Evolutionary conservation across 2,888 invertebrate species (phyloP).

Genomic region (Listrodromus nycthemerus): DNA sequence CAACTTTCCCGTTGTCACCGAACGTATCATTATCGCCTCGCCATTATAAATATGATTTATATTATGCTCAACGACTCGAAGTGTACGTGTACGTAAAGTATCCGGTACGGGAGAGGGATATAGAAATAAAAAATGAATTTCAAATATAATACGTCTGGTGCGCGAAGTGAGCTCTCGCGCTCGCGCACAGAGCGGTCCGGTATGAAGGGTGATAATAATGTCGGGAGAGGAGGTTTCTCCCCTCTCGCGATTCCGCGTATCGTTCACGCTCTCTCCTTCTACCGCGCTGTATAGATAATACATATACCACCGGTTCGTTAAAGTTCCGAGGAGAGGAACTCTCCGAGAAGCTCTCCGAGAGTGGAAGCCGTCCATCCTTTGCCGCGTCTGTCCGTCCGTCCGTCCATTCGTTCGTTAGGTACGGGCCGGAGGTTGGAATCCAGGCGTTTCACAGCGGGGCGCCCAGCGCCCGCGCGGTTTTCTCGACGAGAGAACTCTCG

Average conservation of each 20-base stretch:
- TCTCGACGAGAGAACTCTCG: constrained; percentile 66
- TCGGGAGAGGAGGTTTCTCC: constrained; percentile 61
- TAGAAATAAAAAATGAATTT: constrained; percentile 35
- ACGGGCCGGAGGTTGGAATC: constrained; percentile 81
- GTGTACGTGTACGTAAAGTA: constrained; percentile 9
- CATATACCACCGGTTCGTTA: constrained; percentile 65
- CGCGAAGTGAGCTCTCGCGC: constrained; percentile 20
- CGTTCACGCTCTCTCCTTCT: constrained; percentile 35
- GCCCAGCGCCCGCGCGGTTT: constrained; percentile 71
- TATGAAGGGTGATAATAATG: constrained; percentile 67
- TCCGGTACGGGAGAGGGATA: constrained; percentile 24
- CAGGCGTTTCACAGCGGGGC: constrained; percentile 81
- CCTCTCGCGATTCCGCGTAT: constrained; percentile 65
- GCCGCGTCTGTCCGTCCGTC: constrained; percentile 68
- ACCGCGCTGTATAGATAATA: constrained; percentile 59
- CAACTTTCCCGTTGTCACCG: constrained; percentile 17
- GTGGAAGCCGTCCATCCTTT: constrained; percentile 68
- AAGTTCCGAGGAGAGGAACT: constrained; percentile 61
- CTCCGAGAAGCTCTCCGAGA: constrained; percentile 44
- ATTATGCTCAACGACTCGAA: constrained; percentile 5
- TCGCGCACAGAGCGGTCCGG: constrained; percentile 39
- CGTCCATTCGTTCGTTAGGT: constrained; percentile 81
- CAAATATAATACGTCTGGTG: constrained; percentile 51
- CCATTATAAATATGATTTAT: constrained; percentile 27
- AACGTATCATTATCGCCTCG: constrained; percentile 13